Conservation (phyloP, 2,888 invertebrate genomes). For the Coenonympha glycerion region DNA sequence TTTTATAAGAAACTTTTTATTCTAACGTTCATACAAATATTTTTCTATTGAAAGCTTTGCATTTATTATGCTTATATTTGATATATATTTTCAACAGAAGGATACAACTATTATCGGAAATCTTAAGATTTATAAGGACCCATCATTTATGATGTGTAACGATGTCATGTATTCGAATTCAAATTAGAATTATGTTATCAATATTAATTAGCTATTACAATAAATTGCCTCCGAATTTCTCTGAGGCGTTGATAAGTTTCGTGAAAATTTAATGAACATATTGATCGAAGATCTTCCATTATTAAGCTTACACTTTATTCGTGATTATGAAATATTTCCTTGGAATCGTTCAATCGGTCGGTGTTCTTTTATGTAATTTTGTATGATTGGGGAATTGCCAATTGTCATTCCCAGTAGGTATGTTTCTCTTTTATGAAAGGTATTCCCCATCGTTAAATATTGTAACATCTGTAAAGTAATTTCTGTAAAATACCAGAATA, state of each 20-base stretch:
- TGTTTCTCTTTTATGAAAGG: slow-evolving; percentile 11
- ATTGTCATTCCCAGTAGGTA: slow-evolving; percentile 15
- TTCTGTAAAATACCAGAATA: neutral
- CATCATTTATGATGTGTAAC: slow-evolving; percentile 45
- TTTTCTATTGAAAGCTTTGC: no score
- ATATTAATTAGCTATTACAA: slow-evolving; percentile 57
- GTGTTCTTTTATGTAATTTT: slow-evolving; percentile 8
- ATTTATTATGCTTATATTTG: neutral
- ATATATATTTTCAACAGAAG: no score
- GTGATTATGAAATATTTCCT: slow-evolving; percentile 1
- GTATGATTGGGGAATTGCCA: slow-evolving; percentile 15
- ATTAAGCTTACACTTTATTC: neutral
- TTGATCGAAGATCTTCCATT: slow-evolving; percentile 22
- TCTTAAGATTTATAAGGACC: slow-evolving; percentile 16
- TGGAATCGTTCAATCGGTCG: neutral
- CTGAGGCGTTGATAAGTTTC: slow-evolving; percentile 32
- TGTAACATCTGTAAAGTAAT: neutral
- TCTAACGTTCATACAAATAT: neutral
- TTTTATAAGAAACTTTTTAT: neutral
- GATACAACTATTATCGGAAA: neutral
- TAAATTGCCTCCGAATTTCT: slow-evolving; percentile 30
- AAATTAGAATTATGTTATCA: slow-evolving; percentile 42
- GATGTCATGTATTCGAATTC: slow-evolving; percentile 42
- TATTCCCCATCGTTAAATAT: slow-evolving; percentile 14
- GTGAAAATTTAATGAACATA: slow-evolving; percentile 33